Evolutionary conservation across 1,140 invertebrate genomes (phyloP), one percentile per base, ranked within the genome.

Genomic region (Pachypeltis micranthus): DNA sequence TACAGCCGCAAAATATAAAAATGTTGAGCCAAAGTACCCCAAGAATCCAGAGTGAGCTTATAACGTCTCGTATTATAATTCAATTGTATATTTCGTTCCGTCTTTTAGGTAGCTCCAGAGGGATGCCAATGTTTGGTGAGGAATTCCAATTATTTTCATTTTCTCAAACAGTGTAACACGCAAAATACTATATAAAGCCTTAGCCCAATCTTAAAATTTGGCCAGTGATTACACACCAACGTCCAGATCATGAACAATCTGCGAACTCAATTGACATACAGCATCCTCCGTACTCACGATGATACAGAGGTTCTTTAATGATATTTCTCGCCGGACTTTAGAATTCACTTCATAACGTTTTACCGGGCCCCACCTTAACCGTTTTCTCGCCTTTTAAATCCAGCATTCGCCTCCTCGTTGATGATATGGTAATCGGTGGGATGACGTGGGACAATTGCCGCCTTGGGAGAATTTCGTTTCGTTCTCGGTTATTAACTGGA

Each of bases 271-370:
- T 29, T 21, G 26, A 21, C 26, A 27, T 2, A 34, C 31, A 3
- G 58, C 58, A 21, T 59, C 58, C 19, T 59, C 58, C 2, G 58
- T 59, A 34, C 58, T 39, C 2, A 59, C n/a, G n/a, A n/a, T n/a
- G n/a, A n/a, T n/a, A n/a, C n/a, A n/a, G n/a, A n/a, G n/a, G n/a
- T n/a, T n/a, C n/a, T n/a, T n/a, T n/a, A n/a, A n/a, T n/a, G n/a
- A n/a, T n/a, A n/a, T n/a, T n/a, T n/a, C n/a, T n/a, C n/a, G n/a
- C n/a, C n/a, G n/a, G n/a, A n/a, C n/a, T n/a, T n/a, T n/a, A n/a
- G n/a, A n/a, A n/a, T n/a, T n/a, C n/a, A n/a, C n/a, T n/a, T n/a
- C n/a, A n/a, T n/a, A n/a, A n/a, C n/a, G n/a, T n/a, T n/a, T n/a
- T n/a, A n/a, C n/a, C n/a, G n/a, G n/a, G n/a, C n/a, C n/a, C n/a